These are phyloP conservation scores for Callyntrura sp. DNA, from an alignment of 2,888 invertebrate genomes.

Conservation along the genomic window DNA sequence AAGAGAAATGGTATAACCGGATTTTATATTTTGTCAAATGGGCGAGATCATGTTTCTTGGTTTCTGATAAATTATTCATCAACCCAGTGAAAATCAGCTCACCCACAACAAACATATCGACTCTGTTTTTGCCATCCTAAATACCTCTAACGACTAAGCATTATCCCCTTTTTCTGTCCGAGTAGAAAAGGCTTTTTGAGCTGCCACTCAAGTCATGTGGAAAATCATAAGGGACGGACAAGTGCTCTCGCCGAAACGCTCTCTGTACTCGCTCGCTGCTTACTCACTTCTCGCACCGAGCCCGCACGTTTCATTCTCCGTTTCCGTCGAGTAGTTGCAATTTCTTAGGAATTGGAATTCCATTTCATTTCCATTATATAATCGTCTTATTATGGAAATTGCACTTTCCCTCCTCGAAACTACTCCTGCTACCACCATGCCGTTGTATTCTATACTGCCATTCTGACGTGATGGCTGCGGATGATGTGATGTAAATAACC, in stretches of 20 bases:
- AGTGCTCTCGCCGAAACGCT: too few relatives aligned
- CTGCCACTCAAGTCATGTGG: background rate
- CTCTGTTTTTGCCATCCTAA: background rate
- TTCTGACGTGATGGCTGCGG: too few relatives aligned
- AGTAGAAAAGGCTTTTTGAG: background rate
- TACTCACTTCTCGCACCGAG: background rate
- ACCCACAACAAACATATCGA: background rate
- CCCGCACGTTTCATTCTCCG: background rate
- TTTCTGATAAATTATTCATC: slow-evolving; percentile 44
- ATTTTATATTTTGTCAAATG: slow-evolving; percentile 11
- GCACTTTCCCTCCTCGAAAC: background rate
- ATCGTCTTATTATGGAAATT: slow-evolving; percentile 55
- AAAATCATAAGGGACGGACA: background rate
- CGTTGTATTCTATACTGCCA: background rate
- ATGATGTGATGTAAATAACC: too few relatives aligned
- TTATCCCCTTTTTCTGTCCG: background rate
- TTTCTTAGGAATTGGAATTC: slow-evolving; percentile 4
- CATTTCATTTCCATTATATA: slow-evolving; percentile 41
- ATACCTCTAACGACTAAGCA: background rate
- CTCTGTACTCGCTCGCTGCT: too few relatives aligned
- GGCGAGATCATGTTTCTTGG: slow-evolving; percentile 11
- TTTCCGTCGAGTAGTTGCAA: background rate
- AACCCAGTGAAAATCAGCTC: background rate
- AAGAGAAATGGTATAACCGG: background rate
- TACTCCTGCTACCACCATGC: background rate